phyloP scores from a whole-genome alignment of 2,888 invertebrate species.

The Ophion slaviceki region DNA sequence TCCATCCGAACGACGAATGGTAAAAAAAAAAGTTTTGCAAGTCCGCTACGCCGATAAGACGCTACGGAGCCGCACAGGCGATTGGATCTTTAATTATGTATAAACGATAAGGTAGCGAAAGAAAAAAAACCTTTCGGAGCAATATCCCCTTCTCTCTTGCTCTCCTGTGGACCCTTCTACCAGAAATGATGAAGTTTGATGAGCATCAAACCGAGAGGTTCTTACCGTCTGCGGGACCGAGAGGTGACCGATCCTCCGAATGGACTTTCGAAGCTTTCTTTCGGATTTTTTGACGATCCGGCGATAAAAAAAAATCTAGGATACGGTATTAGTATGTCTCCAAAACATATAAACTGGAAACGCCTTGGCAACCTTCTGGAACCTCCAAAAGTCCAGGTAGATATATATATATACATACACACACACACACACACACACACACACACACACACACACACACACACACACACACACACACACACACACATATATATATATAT shows the following conservation, averaged over 20 bases:
- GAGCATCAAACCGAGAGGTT: slow-evolving; percentile 35
- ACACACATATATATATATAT: slow-evolving; percentile 14
- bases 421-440: too few species aligned
- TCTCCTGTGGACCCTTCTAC: background rate
- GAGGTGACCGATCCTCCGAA: slow-evolving; percentile 17
- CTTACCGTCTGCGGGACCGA: slow-evolving; percentile 24
- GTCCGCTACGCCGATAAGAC: background rate
- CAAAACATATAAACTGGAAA: slow-evolving; percentile 15
- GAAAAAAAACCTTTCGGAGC: slow-evolving; percentile 1
- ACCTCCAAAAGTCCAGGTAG: slow-evolving; percentile 29
- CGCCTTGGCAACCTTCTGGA: slow-evolving; percentile 19
- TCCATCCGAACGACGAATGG: background rate
- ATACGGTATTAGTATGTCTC: slow-evolving; percentile 19
- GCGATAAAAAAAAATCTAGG: slow-evolving; percentile 38
- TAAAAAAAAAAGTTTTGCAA: background rate
- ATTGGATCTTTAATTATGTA: slow-evolving; percentile 2
- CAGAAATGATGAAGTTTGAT: slow-evolving; percentile 40
- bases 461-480: too few species aligned
- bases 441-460: too few species aligned
- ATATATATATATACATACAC: slow-evolving; percentile 20
- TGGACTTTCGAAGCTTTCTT: slow-evolving; percentile 34
- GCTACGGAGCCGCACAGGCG: background rate
- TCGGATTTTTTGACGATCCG: slow-evolving; percentile 26
- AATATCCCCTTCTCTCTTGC: slow-evolving; percentile 13
- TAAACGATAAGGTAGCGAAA: background rate